A percentile compares a stretch with the other conserved stretches of the same genome.
These are phyloP conservation scores for Entelurus aequoreus DNA, from an alignment of 2,113 vertebrate species.

Conservation along the genomic window DNA sequence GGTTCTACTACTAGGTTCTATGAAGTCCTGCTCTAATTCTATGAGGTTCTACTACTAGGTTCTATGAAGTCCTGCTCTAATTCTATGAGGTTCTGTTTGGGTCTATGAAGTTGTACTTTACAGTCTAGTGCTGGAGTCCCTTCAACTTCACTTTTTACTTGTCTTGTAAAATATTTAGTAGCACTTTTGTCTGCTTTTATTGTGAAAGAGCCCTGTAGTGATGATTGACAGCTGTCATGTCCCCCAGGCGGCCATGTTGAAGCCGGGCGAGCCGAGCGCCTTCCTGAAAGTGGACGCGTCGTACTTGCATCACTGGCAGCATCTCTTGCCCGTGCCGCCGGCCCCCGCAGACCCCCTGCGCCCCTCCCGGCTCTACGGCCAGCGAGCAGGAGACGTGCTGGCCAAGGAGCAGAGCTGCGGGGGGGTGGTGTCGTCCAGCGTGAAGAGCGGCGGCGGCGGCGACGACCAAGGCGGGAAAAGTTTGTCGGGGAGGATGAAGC, in stretches of 20 bases:
- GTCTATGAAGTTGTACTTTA: no score
- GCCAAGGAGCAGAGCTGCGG: constrained; percentile 53
- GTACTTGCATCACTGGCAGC: constrained; percentile 98
- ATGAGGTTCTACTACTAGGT: no score
- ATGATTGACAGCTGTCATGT: constrained; percentile 17
- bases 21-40: no score
- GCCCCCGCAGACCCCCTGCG: constrained; percentile 72
- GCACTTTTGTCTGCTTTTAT: no score
- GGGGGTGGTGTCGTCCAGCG: constrained; percentile 65
- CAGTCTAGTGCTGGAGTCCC: no score
- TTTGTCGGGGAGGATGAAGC: constrained; percentile 67
- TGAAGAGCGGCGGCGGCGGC: constrained; percentile 53
- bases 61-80: no score
- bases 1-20: no score
- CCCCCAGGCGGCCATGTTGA: constrained; percentile 79
- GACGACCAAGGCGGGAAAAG: constrained; percentile 38
- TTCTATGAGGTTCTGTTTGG: no score
- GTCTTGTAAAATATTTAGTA: no score
- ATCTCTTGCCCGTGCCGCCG: constrained; percentile 89
- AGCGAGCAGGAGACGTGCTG: constrained; percentile 35
- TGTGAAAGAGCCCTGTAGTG: not conserved
- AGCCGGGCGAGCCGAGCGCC: constrained; percentile 88
- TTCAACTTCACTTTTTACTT: no score
- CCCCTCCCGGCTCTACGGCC: constrained; percentile 51
- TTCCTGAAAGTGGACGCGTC: constrained; percentile 97